Percentiles rank a stretch among this genome's conserved stretches.
Evolutionary conservation across 1,140 invertebrate species (phyloP).

Genomic region (fruit fly (Drosophila melanogaster)): Release_6_plus_ISO1_MT NT_033777.3:16854001-16854500

Average conservation of each 20-base stretch:
- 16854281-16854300: slow-evolving; percentile 58
- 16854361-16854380: slow-evolving; percentile 48
- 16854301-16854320: slow-evolving; percentile 8
- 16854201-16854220: slow-evolving; percentile 6
- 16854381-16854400: slow-evolving; percentile 35
- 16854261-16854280: slow-evolving; percentile 76
- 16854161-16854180: slow-evolving; percentile 45
- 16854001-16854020: slow-evolving; percentile 64
- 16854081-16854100: slow-evolving; percentile 20
- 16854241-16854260: slow-evolving; percentile 77
- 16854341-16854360: slow-evolving; percentile 66
- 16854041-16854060: slow-evolving; percentile 36
- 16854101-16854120: neutral
- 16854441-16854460: slow-evolving; percentile 66
- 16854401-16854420: slow-evolving; percentile 58
- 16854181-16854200: slow-evolving; percentile 55
- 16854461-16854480: slow-evolving; percentile 66
- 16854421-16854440: slow-evolving; percentile 77
- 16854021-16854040: slow-evolving; percentile 75
- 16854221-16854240: slow-evolving; percentile 70
- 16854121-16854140: slow-evolving; percentile 66
- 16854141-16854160: slow-evolving; percentile 79
- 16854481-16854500: slow-evolving; percentile 41
- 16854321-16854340: slow-evolving; percentile 44
- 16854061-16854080: slow-evolving; percentile 39